phyloP scores from a whole-genome alignment of 2,888 invertebrate species.

The Arge pagana region DNA sequence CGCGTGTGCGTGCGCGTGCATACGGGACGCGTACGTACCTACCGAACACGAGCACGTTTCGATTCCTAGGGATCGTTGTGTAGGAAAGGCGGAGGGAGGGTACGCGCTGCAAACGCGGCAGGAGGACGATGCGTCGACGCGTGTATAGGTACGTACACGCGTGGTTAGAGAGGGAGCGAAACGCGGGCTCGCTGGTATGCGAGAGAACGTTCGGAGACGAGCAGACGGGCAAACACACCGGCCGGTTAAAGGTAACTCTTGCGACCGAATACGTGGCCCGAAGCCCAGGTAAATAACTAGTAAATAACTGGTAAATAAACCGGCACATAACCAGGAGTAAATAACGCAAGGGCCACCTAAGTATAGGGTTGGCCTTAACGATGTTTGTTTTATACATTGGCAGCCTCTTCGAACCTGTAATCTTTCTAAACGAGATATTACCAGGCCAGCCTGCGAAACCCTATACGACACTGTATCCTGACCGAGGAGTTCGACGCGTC shows the following conservation, averaged over 20 bases:
- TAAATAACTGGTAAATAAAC: conserved; percentile 29
- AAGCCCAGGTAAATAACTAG: conserved; percentile 15
- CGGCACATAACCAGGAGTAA: conserved; percentile 32
- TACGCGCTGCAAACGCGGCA: conserved; percentile 28
- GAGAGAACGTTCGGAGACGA: too few species aligned
- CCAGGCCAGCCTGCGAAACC: conserved; percentile 40
- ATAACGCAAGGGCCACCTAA: conserved; percentile 42
- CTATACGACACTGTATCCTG: conserved; percentile 17
- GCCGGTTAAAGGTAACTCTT: conserved; percentile 10
- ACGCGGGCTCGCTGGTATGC: conserved; percentile 22
- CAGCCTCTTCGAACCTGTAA: conserved; percentile 58
- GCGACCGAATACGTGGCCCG: too few species aligned
- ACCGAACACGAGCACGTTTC: background rate
- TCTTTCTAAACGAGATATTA: conserved; percentile 60
- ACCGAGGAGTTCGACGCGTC: too few species aligned
- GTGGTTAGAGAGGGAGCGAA: conserved; percentile 10
- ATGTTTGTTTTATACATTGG: conserved; percentile 60
- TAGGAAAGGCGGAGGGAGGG: conserved; percentile 27
- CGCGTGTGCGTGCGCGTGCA: background rate
- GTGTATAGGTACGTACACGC: conserved; percentile 19
- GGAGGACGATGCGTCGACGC: conserved; percentile 5
- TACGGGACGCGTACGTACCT: background rate
- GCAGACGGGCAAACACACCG: conserved; percentile 1
- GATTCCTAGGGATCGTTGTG: conserved; percentile 18
- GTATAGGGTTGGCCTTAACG: conserved; percentile 57